Conservation (phyloP, 2,888 invertebrate genomes). For the Spilarctia lutea region DNA sequence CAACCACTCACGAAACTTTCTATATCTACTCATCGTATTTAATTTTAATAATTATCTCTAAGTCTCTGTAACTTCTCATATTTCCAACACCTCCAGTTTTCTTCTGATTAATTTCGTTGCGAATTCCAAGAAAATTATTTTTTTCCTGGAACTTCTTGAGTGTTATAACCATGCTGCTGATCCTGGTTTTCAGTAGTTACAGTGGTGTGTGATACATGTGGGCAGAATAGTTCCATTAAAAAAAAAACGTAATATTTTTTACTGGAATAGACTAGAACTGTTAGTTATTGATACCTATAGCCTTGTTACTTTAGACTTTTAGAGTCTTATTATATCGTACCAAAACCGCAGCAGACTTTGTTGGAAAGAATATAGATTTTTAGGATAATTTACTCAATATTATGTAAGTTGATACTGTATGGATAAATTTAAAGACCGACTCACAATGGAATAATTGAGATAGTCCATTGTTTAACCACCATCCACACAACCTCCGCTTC, state of each 20-base stretch:
- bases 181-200: too few species aligned
- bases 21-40: too few species aligned
- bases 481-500: constrained; percentile 33
- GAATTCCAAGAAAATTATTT: too few species aligned
- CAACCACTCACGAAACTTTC: too few species aligned
- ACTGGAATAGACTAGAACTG: not conserved
- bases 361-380: not conserved
- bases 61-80: too few species aligned
- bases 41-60: not conserved
- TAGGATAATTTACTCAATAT: not conserved
- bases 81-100: too few species aligned
- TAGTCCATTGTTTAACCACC: constrained; percentile 36
- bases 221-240: too few species aligned
- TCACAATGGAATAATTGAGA: constrained; percentile 32
- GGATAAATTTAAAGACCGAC: constrained; percentile 20
- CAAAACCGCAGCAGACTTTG: not conserved
- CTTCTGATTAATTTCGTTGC: too few species aligned
- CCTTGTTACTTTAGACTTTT: not conserved
- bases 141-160: too few species aligned
- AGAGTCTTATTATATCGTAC: not conserved
- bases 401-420: constrained; percentile 17
- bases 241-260: not conserved
- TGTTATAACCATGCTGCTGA: too few species aligned
- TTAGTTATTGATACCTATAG: not conserved
- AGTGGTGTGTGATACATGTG: too few species aligned